Conservation (phyloP, 2,888 invertebrate species). For the Melanchra persicariae region DNA sequence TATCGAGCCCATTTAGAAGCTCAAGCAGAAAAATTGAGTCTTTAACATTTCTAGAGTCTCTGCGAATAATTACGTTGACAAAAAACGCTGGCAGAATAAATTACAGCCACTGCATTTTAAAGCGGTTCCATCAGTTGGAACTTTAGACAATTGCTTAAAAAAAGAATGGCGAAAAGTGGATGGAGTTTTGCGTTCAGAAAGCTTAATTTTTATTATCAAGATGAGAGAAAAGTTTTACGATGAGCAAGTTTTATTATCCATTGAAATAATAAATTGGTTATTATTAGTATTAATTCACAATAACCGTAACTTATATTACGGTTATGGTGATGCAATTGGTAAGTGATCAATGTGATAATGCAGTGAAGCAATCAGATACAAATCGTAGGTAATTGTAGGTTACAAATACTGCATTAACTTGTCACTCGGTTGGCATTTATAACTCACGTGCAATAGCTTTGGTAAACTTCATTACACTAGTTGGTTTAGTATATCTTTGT, state of each 20-base stretch:
- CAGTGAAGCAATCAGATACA: neutral
- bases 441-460: neutral
- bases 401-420: neutral
- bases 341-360: neutral
- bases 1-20: conserved; percentile 27
- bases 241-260: neutral
- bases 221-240: neutral
- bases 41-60: conserved; percentile 3
- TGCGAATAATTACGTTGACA: conserved; percentile 42
- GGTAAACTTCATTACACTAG: neutral
- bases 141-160: conserved; percentile 21
- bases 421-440: neutral
- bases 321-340: no score
- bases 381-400: neutral
- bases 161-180: neutral
- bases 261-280: conserved; percentile 1
- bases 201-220: conserved; percentile 3
- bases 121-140: conserved; percentile 11
- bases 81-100: conserved; percentile 40
- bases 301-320: no score
- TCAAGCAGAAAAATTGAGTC: conserved; percentile 29
- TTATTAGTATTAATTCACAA: no score
- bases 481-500: neutral
- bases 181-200: conserved; percentile 1
- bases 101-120: conserved; percentile 46